phyloP scores from a whole-genome alignment of 2,888 invertebrate species.

The Ormyrus thymus region DNA sequence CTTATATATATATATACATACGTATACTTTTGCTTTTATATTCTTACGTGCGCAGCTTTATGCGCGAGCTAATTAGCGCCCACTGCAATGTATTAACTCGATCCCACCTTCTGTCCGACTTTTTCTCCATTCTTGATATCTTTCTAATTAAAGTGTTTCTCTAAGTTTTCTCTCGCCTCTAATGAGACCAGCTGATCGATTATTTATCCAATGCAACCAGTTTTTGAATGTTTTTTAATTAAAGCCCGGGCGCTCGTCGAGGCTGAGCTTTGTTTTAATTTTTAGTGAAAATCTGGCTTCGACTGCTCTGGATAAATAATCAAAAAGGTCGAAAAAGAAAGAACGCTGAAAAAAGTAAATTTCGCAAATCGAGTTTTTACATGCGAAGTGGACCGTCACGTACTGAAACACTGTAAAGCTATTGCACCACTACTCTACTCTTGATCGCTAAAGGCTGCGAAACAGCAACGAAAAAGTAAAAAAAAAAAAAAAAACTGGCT shows the following conservation, averaged over 20 bases:
- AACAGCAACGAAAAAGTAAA: conserved; percentile 1
- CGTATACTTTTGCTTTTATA: conserved; percentile 18
- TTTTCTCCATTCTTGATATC: conserved; percentile 8
- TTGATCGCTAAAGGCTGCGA: conserved; percentile 21
- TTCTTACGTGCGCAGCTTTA: conserved; percentile 39
- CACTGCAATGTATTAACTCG: conserved; percentile 49
- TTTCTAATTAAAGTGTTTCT: conserved; percentile 25
- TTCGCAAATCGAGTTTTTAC: conserved; percentile 11
- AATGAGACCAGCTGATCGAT: conserved; percentile 19
- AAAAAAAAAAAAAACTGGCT: conserved; percentile 20
- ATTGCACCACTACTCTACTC: conserved; percentile 30
- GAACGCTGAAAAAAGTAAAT: too few species aligned
- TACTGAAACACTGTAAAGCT: conserved; percentile 35
- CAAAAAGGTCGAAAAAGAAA: too few species aligned
- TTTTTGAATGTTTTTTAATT: background rate
- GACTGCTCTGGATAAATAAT: too few species aligned
- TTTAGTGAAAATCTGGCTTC: too few species aligned
- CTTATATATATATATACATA: conserved; percentile 23
- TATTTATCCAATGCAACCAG: background rate
- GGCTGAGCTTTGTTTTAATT: too few species aligned
- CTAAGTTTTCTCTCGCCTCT: background rate
- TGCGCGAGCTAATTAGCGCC: conserved; percentile 45
- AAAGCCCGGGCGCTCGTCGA: too few species aligned
- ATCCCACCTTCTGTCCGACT: conserved; percentile 25
- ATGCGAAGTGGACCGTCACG: conserved; percentile 28